phyloP scores from a whole-genome alignment of 1,140 invertebrate species.

The Leptopilina boulardi region DNA sequence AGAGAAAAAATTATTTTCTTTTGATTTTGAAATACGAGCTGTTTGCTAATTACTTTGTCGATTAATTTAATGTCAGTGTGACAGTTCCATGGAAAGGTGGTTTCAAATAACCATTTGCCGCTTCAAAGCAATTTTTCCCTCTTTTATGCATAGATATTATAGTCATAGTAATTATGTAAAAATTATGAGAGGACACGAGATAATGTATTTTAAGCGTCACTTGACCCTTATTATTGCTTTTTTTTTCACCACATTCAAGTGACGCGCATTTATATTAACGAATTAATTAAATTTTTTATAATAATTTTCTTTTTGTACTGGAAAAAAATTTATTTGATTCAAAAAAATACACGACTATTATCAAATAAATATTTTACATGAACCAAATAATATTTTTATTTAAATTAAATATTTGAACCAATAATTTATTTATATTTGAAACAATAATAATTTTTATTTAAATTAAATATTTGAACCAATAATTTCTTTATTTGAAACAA shows the following conservation, averaged over 20 bases:
- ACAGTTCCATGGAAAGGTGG: background rate
- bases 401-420: too few species aligned
- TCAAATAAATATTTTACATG: too few species aligned
- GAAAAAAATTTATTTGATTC: too few species aligned
- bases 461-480: too few species aligned
- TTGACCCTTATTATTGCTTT: background rate
- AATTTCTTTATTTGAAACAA: too few species aligned
- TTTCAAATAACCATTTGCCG: constrained; percentile 10
- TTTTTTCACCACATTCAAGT: background rate
- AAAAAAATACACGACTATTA: too few species aligned
- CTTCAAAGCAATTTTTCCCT: constrained; percentile 11
- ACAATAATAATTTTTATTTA: too few species aligned
- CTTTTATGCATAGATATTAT: constrained; percentile 1
- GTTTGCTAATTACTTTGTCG: constrained; percentile 9
- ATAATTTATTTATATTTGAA: too few species aligned
- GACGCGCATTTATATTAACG: background rate
- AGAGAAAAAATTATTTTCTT: background rate
- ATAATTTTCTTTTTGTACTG: too few species aligned
- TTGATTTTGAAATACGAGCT: background rate
- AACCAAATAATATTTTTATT: too few species aligned
- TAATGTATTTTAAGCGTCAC: background rate
- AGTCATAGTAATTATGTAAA: constrained; percentile 8
- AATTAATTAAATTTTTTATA: background rate
- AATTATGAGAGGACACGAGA: background rate
- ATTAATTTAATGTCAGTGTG: constrained; percentile 14